Base-by-base conservation (phyloP, 2,888 invertebrate species). In the Leptopilina syphax region DNA sequence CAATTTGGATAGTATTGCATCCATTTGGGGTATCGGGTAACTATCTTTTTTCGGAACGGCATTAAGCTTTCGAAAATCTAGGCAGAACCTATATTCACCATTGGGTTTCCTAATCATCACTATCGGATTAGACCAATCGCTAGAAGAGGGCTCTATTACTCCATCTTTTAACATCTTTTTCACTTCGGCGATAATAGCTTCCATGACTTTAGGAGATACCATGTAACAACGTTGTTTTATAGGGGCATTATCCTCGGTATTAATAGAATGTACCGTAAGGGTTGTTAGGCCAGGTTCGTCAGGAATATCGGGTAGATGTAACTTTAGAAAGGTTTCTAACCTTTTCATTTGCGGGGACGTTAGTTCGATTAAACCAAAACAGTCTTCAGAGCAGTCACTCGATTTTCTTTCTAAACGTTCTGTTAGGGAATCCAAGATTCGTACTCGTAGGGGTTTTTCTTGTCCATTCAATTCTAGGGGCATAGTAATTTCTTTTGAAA, bases 101-200 rank as follows among this genome's bases (percentile, higher is more conserved):
- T 66, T 13, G 0, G 81, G 81, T 13, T 85, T 85, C 9, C 73
- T 18, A 18, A 18, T 18, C 18, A 18, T 18, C 18, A 18, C 18
- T 18, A 18, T 18, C 18, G 18, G 18, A 18, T 18, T 18, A 18
- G 18, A 18, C 18, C 18, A 18, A 18, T 18, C 80, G 34, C 84
- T 86, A 4, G 68, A 65, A 0, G 84, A 84, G 0, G 83, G 83
- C 44, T 85, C 84, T 4, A 84, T 82, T 0, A 86, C 65, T 1
- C 78, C 82, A 3, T 60, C 73, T 8, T 6, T 18, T 7, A 82
- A 47, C 81, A 84, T 77, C 9, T 78, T 73, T 1, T 83, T 79
- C 0, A 84, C 77, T 47, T 84, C 82, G 0, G 2, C 66, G 10
- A 80, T 34, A 9, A 82, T 81, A 1, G 73, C 60, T 12, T 77